Evolutionary conservation across 2,888 invertebrate genomes (phyloP), one percentile per base, ranked within the genome.

Genomic region (Melanophora roralis): DNA sequence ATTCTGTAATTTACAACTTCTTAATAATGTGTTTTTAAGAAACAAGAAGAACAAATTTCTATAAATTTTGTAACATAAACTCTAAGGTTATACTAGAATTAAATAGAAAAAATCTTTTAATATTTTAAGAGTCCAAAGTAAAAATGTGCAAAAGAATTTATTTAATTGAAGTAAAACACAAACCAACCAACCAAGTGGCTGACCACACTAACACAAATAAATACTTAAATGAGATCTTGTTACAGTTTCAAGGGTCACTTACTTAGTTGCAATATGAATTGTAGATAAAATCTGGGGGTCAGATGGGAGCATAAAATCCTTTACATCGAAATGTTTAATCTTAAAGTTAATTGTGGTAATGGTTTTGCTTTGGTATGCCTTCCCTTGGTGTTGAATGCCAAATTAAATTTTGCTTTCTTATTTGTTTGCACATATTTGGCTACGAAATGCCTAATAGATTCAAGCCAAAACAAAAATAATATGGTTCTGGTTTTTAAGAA

Each of bases 291-390:
- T 57, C 27, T 27, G 6, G 53, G 45, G 36, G 36, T 23, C 3
- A 47, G n/a, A 55, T 32, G 47, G 34, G 14, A 11, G 51, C 11
- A 45, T n/a, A 21, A 23, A 64, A 23, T 19, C 45, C n/a, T 67
- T 67, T 65, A 47, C 45, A 57, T 21, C 40, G 65, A 34, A 9
- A 40, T 49, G 11, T 65, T 65, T 74, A 59, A 67, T 49, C 43
- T 51, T n/a, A 23, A 32, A 74, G 59, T 67, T 67, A 65, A 74
- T 74, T 67, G 65, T 74, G 65, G 74, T 51, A 14, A 32, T 36
- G 64, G 62, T 49, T 34, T 14, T 57, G 40, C 4, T 21, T 6
- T 45, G n/a, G 27, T 64, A 7, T 36, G 8, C 9, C 47, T 62
- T 34, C 36, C 34, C 40, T 67, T 65, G 40, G 34, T 49, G 1